phyloP scores from a whole-genome alignment of 2,888 invertebrate species.

The Drosophila algonquin region DNA sequence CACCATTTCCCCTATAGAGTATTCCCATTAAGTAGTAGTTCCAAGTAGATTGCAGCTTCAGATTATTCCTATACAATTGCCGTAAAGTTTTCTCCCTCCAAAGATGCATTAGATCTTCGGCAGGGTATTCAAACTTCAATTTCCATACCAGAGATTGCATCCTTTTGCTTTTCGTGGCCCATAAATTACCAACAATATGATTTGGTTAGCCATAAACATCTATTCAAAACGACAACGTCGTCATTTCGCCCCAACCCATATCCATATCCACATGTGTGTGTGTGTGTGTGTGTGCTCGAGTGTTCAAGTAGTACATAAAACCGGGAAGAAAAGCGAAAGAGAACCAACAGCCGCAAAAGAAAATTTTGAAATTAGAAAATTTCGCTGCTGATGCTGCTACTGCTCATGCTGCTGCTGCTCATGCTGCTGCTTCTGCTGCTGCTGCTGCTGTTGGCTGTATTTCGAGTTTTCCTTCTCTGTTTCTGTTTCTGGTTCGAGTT shows the following conservation, averaged over 20 bases:
- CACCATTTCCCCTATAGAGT: no score
- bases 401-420: constrained; percentile 48
- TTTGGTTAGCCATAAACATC: constrained; percentile 66
- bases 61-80: no score
- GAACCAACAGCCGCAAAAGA: constrained; percentile 45
- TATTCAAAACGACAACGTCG: constrained; percentile 69
- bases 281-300: neutral
- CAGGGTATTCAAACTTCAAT: constrained; percentile 18
- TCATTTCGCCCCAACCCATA: constrained; percentile 33
- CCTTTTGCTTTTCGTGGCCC: constrained; percentile 24
- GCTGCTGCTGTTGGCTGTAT: constrained; percentile 8
- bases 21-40: no score
- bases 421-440: constrained; percentile 34
- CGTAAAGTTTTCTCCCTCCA: no score
- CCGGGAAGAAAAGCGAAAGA: constrained; percentile 2
- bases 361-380: constrained; percentile 72
- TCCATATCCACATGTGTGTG: neutral
- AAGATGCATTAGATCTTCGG: neutral
- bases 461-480: constrained; percentile 35
- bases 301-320: constrained; percentile 19
- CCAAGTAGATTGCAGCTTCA: no score
- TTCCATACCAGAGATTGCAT: neutral
- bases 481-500: constrained; percentile 40
- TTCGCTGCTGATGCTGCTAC: constrained; percentile 55
- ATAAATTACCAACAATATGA: constrained; percentile 74